phyloP scores from a whole-genome alignment of 2,113 vertebrate species.

The Microcebus griseorufus region DNA sequence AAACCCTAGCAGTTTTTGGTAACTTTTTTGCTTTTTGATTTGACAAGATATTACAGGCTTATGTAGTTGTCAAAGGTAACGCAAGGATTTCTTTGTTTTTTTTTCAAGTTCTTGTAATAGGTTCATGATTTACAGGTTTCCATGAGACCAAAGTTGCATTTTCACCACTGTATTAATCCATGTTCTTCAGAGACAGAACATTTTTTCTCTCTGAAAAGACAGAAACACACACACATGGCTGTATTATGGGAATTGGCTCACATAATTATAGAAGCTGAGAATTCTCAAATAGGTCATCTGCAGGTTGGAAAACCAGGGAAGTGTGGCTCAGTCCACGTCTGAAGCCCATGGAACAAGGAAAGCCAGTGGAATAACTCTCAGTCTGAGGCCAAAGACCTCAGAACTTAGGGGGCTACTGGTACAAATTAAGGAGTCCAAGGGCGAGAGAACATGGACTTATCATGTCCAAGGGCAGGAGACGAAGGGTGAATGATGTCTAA shows the following conservation, averaged over 20 bases:
- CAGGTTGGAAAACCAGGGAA: not conserved
- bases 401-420: too few species aligned
- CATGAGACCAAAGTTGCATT: not conserved
- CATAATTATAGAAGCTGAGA: not conserved
- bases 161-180: not conserved
- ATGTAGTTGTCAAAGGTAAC: not conserved
- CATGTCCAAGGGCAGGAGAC: not conserved
- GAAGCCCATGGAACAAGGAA: not conserved
- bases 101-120: not conserved
- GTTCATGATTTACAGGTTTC: not conserved
- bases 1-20: not conserved
- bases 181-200: not conserved
- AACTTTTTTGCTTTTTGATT: not conserved
- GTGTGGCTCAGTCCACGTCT: not conserved
- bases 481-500: not conserved
- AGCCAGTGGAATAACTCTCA: not conserved
- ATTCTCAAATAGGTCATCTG: not conserved
- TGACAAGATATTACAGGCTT: not conserved
- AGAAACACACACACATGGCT: too few species aligned
- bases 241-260: not conserved
- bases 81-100: not conserved
- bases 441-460: not conserved
- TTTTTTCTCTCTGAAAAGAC: too few species aligned
- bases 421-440: not conserved
- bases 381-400: not conserved